Evolutionary conservation across 2,797 vertebrate genomes (phyloP).

Genomic region (Streptopelia turtur): DNA sequence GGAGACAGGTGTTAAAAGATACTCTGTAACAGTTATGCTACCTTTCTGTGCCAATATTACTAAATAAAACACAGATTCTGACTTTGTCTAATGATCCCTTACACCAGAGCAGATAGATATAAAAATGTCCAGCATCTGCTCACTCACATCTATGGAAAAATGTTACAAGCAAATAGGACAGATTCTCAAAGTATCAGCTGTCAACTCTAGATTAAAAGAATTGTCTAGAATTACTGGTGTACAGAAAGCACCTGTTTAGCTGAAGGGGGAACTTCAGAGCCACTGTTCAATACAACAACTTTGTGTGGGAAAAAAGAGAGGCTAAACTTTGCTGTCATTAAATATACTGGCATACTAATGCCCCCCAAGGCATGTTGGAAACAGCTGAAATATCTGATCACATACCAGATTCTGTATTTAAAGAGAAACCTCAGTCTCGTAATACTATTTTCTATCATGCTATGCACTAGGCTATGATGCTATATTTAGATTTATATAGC

Average conservation of each 20-base stretch:
- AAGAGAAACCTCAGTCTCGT: constrained; percentile 23
- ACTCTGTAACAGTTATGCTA: not conserved
- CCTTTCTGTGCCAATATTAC: not conserved
- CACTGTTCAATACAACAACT: not conserved
- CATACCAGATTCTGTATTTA: constrained; percentile 48
- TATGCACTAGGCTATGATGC: not conserved
- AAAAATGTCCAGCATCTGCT: not conserved
- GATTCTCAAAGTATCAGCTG: constrained; percentile 11
- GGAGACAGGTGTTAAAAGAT: not conserved
- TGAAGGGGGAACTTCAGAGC: not conserved
- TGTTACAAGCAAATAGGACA: not conserved
- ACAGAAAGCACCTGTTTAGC: constrained; percentile 34
- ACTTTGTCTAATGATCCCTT: not conserved
- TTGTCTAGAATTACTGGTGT: not conserved
- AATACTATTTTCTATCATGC: constrained; percentile 11
- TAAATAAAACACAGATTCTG: not conserved
- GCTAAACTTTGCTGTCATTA: not conserved
- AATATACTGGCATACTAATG: not conserved
- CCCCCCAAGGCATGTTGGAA: not conserved
- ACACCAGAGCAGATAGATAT: not conserved
- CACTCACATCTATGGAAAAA: not conserved
- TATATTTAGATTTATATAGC: constrained; percentile 10
- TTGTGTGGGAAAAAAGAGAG: not conserved
- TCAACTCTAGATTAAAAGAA: not conserved
- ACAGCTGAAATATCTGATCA: constrained; percentile 36